A percentile compares a stretch with the other conserved stretches of the same genome.
Conservation (phyloP, 1,140 invertebrate genomes). For the Zaprionus vittiger region DNA sequence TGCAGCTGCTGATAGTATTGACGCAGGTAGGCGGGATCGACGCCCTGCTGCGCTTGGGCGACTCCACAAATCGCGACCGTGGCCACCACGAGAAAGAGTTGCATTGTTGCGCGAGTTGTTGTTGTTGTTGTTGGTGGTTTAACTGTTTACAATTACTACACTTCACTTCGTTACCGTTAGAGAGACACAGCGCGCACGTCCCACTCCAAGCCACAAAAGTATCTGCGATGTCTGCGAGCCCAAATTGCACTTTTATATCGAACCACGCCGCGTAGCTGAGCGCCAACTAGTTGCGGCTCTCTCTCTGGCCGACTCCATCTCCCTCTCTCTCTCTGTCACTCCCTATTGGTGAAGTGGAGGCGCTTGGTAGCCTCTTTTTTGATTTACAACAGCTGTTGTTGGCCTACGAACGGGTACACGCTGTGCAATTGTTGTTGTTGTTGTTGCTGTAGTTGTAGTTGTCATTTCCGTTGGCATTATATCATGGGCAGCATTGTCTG, state of each 20-base stretch:
- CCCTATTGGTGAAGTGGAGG: conserved; percentile 27
- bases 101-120: conserved; percentile 49
- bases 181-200: conserved; percentile 45
- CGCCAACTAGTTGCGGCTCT: conserved; percentile 23
- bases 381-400: conserved; percentile 80
- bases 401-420: conserved; percentile 12
- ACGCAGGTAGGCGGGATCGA: conserved; percentile 81
- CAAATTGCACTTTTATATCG: conserved; percentile 83
- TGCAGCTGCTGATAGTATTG: conserved; percentile 82
- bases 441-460: conserved; percentile 41
- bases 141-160: conserved; percentile 12
- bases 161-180: conserved; percentile 38
- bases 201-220: conserved; percentile 67
- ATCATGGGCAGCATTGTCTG: conserved; percentile 47
- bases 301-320: background rate
- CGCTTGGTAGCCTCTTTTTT: conserved; percentile 60
- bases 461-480: conserved; percentile 70
- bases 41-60: conserved; percentile 67
- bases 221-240: conserved; percentile 67
- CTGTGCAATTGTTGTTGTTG: conserved; percentile 32
- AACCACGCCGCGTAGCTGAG: conserved; percentile 32
- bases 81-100: conserved; percentile 69
- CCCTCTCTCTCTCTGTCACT: conserved; percentile 18
- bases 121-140: conserved; percentile 21
- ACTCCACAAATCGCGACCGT: conserved; percentile 64